Base-by-base conservation (phyloP, 2,113 vertebrate genomes). In the Bambusicola thoracicus region DNA sequence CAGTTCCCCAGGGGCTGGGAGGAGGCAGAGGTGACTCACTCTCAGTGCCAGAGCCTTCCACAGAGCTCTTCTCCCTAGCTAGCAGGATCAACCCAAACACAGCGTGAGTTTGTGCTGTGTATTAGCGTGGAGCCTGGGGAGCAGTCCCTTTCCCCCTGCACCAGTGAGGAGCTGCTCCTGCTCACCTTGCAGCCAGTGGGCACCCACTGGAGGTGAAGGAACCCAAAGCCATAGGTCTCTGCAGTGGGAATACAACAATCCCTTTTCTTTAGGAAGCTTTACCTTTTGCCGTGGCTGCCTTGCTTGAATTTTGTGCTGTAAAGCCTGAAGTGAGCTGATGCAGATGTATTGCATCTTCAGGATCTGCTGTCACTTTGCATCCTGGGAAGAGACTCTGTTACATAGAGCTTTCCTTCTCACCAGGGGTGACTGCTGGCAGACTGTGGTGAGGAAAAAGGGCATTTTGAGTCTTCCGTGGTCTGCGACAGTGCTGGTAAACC, bases 111-210 rank as follows among this genome's bases (percentile, higher is more conserved):
- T 56, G 46, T 51, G 46, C 19, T 0, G 0, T 27, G 48, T 24
- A 9, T 36, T 3, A 65, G 34, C 29, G 16, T 14, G 41, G 17
- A 79, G 41, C 32, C 38, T 0, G 0, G 48, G 53, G 27, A 59
- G 6, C 15, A 13, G 67, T 3, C 13, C 69, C 11, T 4, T 15
- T 13, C 10, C 4, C n/a, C 13, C 0, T 0, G 2, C 10, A 2
- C 9, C 0, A 12, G 38, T 2, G 44, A 82, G 62, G 13, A 70
- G 12, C 38, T 59, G 61, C 58, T 56, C n/a, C 81, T 67, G 4
- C 3, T 56, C 30, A 4, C n/a, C 7, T 2, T 2, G n/a, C 2
- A 13, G 30, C 15, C 24, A 36, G 8, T 20, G 66, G 2, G 0
- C 30, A 48, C 6, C 43, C 70, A 59, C 22, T 61, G 49, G 49